phyloP scores from a whole-genome alignment of 2,113 vertebrate species.

The Corapipo altera region DNA sequence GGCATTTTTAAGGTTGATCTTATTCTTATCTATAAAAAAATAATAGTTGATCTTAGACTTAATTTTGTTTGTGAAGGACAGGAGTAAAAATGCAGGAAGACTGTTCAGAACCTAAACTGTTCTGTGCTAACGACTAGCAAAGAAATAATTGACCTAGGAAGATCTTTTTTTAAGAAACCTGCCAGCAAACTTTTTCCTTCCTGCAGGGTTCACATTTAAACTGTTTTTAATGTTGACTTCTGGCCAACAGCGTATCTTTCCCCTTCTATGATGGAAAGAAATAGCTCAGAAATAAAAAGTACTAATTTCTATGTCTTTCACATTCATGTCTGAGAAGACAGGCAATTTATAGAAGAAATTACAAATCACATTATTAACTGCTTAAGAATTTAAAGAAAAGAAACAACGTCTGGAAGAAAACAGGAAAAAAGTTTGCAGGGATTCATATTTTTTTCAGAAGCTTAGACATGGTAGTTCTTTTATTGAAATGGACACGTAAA shows the following conservation, averaged over 20 bases:
- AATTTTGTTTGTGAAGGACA: neutral
- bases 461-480: neutral
- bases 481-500: neutral
- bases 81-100: neutral
- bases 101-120: neutral
- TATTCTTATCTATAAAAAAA: neutral
- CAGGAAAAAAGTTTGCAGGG: neutral
- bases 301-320: slow-evolving; percentile 11
- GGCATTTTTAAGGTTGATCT: neutral
- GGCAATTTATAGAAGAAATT: slow-evolving; percentile 18
- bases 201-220: neutral
- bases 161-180: neutral
- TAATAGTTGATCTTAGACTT: neutral
- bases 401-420: neutral
- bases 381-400: neutral
- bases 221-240: neutral
- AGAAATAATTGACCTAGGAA: neutral
- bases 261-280: neutral
- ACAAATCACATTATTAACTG: neutral
- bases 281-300: neutral
- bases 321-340: neutral
- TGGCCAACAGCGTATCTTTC: neutral
- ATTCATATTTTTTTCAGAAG: neutral
- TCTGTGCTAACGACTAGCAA: neutral
- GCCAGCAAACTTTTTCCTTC: neutral